Evolutionary conservation across 2,113 vertebrate genomes (phyloP), one percentile per base, ranked within the genome.

Genomic region (Lophotis ruficrista): DNA sequence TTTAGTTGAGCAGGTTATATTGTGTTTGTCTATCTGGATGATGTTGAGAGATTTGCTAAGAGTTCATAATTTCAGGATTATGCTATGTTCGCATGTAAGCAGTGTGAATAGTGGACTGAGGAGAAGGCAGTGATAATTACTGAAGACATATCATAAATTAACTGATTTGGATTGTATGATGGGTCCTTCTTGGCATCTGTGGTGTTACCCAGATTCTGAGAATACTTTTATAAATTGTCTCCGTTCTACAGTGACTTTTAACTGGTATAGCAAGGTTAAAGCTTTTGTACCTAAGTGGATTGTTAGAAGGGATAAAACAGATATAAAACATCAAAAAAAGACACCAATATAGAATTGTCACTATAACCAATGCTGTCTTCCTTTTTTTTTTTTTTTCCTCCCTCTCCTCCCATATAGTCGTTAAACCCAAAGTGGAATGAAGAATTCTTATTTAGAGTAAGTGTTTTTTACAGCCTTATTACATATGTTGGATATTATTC

Each of bases 351-450:
- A 38, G 20, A 87, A 65, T 60, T 87, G 33, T 61, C 12, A 33
- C 23, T 89, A 1, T 94, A 96, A 70, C 84, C 70, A 95, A 23
- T 83, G 6, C 64, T 83, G 9, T 90, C 4, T 33, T 48, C 6
- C 15, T 30, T 48, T 78, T 92, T 25, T 78, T 91, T 60, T 16
- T 24, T 50, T 25, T n/a, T 10, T 7, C 15, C 27, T 30, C 7
- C 4, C 4, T 73, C 37, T 73, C 3, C 1, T 7, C 64, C 5
- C 71, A 45, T 90, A 45, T 45, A 99, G 99, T 99, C 98, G 28
- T 97, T 99, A 97, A 99, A 99, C 97, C 99, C 99, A 65, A 99
- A 99, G 89, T 99, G 99, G 99, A 99, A 99, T 31, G 99, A 99
- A 96, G 99, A 99, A 95, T 98, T 99, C 94, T 98, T 98, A 72